Percentiles rank a stretch among this genome's conserved stretches.
phyloP scores from a whole-genome alignment of 2,888 invertebrate genomes.

The Apeira syringaria region DNA sequence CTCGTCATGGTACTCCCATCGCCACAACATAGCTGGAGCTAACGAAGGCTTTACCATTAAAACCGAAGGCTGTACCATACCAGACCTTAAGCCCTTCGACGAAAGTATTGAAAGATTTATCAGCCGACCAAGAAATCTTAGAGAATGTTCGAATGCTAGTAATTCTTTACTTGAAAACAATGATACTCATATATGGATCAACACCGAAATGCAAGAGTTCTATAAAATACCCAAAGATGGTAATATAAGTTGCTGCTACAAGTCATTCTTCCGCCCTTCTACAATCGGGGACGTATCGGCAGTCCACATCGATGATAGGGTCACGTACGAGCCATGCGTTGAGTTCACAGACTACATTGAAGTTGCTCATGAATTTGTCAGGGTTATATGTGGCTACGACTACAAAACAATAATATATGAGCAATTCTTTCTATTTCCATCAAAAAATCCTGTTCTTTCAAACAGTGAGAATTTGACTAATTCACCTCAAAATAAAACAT shows the following conservation, averaged over 20 bases:
- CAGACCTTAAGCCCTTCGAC: slow-evolving; percentile 85
- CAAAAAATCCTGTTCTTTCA: slow-evolving; percentile 54
- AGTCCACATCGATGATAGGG: slow-evolving; percentile 70
- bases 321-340: slow-evolving; percentile 75
- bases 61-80: slow-evolving; percentile 87
- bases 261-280: slow-evolving; percentile 80
- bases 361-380: slow-evolving; percentile 86
- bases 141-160: slow-evolving; percentile 77
- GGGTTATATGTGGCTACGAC: slow-evolving; percentile 84
- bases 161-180: slow-evolving; percentile 83
- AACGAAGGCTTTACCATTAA: slow-evolving; percentile 78
- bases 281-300: slow-evolving; percentile 71
- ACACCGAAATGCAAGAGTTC: slow-evolving; percentile 64
- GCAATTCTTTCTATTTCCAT: slow-evolving; percentile 88
- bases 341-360: slow-evolving; percentile 68
- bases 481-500: slow-evolving; percentile 42
- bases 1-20: slow-evolving; percentile 39
- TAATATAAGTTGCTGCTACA: slow-evolving; percentile 85
- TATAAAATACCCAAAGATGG: slow-evolving; percentile 73
- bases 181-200: slow-evolving; percentile 83
- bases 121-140: slow-evolving; percentile 66
- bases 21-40: slow-evolving; percentile 36
- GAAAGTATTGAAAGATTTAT: slow-evolving; percentile 80
- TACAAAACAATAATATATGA: slow-evolving; percentile 77
- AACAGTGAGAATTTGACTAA: slow-evolving; percentile 39